phyloP scores from a whole-genome alignment of 2,113 vertebrate species.

The Garra rufa region DNA sequence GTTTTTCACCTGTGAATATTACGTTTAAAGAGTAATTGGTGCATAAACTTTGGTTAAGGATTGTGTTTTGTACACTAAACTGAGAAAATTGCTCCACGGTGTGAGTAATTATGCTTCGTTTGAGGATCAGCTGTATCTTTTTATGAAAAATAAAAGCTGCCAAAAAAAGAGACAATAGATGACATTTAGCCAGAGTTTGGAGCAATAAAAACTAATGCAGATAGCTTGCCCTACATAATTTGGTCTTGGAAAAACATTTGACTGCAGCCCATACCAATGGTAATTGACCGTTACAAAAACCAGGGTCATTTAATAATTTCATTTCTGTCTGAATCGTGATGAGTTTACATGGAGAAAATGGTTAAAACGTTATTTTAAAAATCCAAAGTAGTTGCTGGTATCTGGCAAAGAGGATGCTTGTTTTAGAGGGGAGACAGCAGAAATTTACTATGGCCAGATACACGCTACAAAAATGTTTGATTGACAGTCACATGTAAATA shows the following conservation, averaged over 20 bases:
- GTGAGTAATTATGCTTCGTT: background rate
- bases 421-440: background rate
- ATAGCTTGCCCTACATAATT: background rate
- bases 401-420: background rate
- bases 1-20: background rate
- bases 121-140: background rate
- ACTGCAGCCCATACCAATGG: background rate
- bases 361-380: background rate
- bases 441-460: background rate
- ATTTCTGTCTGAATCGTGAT: background rate
- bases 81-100: background rate
- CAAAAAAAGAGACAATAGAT: background rate
- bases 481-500: background rate
- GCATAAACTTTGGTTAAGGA: background rate
- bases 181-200: background rate
- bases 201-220: background rate
- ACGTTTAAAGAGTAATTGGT: background rate
- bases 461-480: background rate
- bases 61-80: background rate
- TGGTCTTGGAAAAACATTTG: background rate
- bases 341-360: background rate
- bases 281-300: background rate
- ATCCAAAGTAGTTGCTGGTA: background rate
- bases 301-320: background rate
- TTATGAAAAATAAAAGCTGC: background rate